phyloP scores from a whole-genome alignment of 2,888 invertebrate species.

The Phlogophora meticulosa region DNA sequence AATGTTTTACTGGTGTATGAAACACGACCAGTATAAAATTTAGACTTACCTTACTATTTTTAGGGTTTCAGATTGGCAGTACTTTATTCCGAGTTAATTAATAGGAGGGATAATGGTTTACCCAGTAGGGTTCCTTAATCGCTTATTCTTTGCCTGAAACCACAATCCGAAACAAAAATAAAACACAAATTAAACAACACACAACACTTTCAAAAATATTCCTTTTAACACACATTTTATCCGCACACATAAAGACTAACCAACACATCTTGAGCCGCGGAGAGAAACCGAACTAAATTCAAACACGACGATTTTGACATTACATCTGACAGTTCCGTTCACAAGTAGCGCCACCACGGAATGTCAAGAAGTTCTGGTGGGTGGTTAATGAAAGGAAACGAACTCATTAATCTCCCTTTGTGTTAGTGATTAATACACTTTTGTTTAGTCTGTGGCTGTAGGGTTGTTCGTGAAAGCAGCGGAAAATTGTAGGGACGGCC shows the following conservation, averaged over 20 bases:
- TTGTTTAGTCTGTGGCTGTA: conserved; percentile 38
- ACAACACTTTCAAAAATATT: conserved; percentile 30
- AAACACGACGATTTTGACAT: conserved; percentile 27
- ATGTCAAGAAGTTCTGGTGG: conserved; percentile 26
- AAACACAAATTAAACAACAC: conserved; percentile 20
- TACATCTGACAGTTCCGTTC: conserved; percentile 32
- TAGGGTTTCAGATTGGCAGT: no score
- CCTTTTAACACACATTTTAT: conserved; percentile 34
- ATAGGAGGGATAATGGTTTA: no score
- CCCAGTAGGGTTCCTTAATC: no score
- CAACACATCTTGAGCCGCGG: conserved; percentile 7
- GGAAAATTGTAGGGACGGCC: conserved; percentile 38
- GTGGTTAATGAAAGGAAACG: conserved; percentile 36
- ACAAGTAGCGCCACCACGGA: conserved; percentile 27
- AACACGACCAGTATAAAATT: no score
- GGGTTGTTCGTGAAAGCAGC: conserved; percentile 48
- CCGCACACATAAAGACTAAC: conserved; percentile 11
- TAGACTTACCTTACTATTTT: no score
- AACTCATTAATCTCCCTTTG: conserved; percentile 58
- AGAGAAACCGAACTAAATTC: conserved; percentile 15
- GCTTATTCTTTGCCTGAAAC: not conserved
- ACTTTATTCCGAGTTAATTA: no score
- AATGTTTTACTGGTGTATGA: no score
- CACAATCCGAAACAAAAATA: conserved; percentile 28
- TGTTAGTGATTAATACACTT: conserved; percentile 56